These are phyloP conservation scores for Pseudorasbora parva DNA, from an alignment of 2,113 vertebrate genomes.

Conservation along the genomic window DNA sequence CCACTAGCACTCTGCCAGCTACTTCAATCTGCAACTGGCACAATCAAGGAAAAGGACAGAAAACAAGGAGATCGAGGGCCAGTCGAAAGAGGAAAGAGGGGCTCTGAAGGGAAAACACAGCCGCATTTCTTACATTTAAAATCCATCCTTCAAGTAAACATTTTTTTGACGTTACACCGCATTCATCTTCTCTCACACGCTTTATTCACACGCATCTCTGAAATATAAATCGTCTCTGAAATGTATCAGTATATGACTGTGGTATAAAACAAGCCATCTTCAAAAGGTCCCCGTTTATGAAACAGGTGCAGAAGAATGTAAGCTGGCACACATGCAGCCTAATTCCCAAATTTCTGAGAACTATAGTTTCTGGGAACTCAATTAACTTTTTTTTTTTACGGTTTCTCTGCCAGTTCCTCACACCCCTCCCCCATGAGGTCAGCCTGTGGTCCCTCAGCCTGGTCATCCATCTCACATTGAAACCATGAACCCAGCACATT, in stretches of 20 bases:
- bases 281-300: background rate
- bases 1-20: slow-evolving; percentile 69
- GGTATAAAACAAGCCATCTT: slow-evolving; percentile 4
- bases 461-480: slow-evolving; percentile 39
- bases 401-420: slow-evolving; percentile 13
- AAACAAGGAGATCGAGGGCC: background rate
- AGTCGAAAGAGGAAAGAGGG: background rate
- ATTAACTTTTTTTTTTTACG: background rate
- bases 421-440: slow-evolving; percentile 44
- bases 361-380: slow-evolving; percentile 7
- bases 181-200: background rate
- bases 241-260: background rate
- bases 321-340: background rate
- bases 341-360: background rate
- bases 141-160: background rate
- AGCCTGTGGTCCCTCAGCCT: slow-evolving; percentile 32
- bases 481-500: slow-evolving; percentile 45
- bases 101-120: background rate
- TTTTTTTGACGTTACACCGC: background rate
- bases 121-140: background rate
- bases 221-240: background rate
- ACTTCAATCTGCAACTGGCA: slow-evolving; percentile 65
- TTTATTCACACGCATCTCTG: too few relatives aligned
- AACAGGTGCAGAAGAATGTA: slow-evolving; percentile 7
- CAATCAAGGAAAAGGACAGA: slow-evolving; percentile 42